Evolutionary conservation across 2,888 invertebrate genomes (phyloP).

Genomic region (Pseudococcus viburni): DNA sequence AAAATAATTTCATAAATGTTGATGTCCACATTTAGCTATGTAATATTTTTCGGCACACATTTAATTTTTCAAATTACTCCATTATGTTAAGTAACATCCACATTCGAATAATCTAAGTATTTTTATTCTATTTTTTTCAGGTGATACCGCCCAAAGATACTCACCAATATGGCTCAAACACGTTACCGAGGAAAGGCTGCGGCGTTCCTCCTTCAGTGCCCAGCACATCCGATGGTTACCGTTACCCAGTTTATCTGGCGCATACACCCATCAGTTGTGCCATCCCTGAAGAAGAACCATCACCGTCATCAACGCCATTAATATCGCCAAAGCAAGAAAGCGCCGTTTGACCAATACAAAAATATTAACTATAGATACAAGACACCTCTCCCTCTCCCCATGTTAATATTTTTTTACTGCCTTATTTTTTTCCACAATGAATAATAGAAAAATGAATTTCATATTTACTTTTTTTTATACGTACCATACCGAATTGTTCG

Average conservation of each 20-base stretch:
- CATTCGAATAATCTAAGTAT: no score
- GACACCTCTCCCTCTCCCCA: neutral
- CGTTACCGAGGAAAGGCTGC: slow-evolving; percentile 52
- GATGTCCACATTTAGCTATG: no score
- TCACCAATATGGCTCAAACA: slow-evolving; percentile 43
- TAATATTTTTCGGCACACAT: no score
- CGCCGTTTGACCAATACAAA: slow-evolving; percentile 63
- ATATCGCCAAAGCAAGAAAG: slow-evolving; percentile 66
- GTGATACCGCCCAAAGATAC: slow-evolving; percentile 60
- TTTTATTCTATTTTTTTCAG: neutral
- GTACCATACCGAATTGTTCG: neutral
- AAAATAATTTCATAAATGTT: no score
- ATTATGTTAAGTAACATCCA: no score
- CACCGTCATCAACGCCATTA: slow-evolving; percentile 61
- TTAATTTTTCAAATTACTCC: no score
- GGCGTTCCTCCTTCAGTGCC: slow-evolving; percentile 51
- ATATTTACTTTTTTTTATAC: neutral
- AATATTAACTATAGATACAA: neutral
- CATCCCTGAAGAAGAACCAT: slow-evolving; percentile 62
- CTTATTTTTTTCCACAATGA: neutral
- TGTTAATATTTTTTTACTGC: slow-evolving; percentile 22
- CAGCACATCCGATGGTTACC: slow-evolving; percentile 62
- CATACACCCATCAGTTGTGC: slow-evolving; percentile 52
- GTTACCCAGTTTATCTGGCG: slow-evolving; percentile 47
- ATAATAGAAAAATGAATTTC: neutral